Conservation (phyloP, 2,113 vertebrate genomes). For the western clawed frog (Xenopus tropicalis) region UCB_Xtro_10.0 CM004449.2:71500501-71501000, state of each 20-base stretch:
- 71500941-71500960: conserved; percentile 19
- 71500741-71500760: not conserved
- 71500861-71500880: not conserved
- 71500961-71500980: conserved; percentile 11
- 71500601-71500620: conserved; percentile 6
- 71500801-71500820: conserved; percentile 5
- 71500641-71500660: conserved; percentile 8
- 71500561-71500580: conserved; percentile 35
- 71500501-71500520: conserved; percentile 38
- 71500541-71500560: conserved; percentile 32
- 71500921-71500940: conserved; percentile 21
- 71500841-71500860: conserved; percentile 17
- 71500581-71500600: conserved; percentile 17
- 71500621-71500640: conserved; percentile 28
- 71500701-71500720: conserved; percentile 21
- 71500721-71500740: not conserved
- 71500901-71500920: conserved; percentile 11
- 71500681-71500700: conserved; percentile 1
- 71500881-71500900: conserved; percentile 16
- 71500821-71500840: conserved; percentile 10
- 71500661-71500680: conserved; percentile 23
- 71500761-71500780: not conserved
- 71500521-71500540: conserved; percentile 38
- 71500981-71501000: not conserved
- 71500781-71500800: not conserved